These are phyloP conservation scores for Sebastes trivittatus DNA, from an alignment of 2,797 vertebrate genomes.

Conservation along the genomic window DNA sequence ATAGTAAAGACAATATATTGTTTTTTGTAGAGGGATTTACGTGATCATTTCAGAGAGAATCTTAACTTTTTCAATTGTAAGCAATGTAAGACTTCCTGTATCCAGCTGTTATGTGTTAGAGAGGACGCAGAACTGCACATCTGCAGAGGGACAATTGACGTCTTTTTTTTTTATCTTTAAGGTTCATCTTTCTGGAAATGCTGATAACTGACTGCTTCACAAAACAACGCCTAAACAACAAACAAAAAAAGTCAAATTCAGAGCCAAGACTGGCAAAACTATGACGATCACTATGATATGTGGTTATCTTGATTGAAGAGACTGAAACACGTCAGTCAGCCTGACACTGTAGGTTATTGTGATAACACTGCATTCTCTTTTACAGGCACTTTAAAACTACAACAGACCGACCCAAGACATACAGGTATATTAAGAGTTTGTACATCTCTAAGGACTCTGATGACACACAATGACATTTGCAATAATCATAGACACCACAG, in stretches of 20 bases:
- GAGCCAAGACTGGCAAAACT: background rate
- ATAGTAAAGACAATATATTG: no score
- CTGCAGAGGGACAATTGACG: background rate
- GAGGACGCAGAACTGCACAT: fast-evolving
- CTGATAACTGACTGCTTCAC: background rate
- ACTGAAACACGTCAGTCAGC: background rate
- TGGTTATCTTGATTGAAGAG: background rate
- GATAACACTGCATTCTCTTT: background rate
- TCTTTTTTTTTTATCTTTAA: background rate
- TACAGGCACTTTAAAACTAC: background rate
- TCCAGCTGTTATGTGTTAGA: no score
- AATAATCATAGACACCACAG: background rate
- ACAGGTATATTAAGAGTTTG: background rate
- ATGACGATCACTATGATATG: no score
- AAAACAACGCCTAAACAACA: background rate
- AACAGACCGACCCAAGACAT: background rate
- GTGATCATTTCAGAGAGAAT: no score
- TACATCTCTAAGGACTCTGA: background rate
- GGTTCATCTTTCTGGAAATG: background rate
- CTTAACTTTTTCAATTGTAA: no score
- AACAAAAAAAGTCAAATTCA: background rate
- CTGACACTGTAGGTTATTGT: background rate
- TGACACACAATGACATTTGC: background rate
- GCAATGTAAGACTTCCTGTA: no score
- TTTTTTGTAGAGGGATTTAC: no score